Conservation (phyloP, 2,888 invertebrate species). For the Zygothrica quintamaculata region DNA sequence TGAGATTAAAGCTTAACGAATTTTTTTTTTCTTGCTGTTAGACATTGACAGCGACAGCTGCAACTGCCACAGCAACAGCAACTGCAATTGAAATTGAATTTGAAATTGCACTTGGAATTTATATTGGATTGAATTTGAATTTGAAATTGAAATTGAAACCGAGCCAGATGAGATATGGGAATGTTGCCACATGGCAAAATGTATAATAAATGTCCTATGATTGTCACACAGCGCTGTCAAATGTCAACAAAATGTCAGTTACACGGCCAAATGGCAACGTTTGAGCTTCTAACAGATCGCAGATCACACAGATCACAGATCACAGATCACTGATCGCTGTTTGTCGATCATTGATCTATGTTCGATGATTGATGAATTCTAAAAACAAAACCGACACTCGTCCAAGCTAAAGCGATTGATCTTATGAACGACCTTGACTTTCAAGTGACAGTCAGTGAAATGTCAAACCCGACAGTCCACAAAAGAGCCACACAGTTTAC, state of each 20-base stretch:
- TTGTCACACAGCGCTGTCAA: constrained; percentile 64
- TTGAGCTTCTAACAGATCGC: constrained; percentile 48
- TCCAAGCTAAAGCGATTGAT: constrained; percentile 36
- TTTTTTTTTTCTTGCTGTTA: background rate
- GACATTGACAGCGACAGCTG: constrained; percentile 1
- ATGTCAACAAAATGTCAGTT: constrained; percentile 71
- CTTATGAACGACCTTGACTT: constrained; percentile 65
- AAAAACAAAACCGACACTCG: constrained; percentile 49
- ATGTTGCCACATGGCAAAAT: constrained; percentile 43
- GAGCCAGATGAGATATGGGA: constrained; percentile 20
- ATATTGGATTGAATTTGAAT: too few species aligned
- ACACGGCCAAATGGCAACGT: constrained; percentile 55
- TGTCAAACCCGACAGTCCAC: constrained; percentile 27
- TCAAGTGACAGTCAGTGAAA: constrained; percentile 57
- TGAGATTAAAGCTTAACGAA: background rate
- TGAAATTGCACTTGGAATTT: too few species aligned
- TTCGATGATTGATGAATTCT: constrained; percentile 42
- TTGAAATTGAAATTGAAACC: background rate
- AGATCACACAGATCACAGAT: constrained; percentile 32
- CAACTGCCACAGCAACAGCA: constrained; percentile 4
- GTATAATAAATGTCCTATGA: constrained; percentile 73
- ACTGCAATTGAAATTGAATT: background rate
- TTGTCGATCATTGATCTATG: constrained; percentile 19
- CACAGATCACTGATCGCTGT: constrained; percentile 39
- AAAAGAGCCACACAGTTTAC: constrained; percentile 10